Evolutionary conservation across 2,797 vertebrate genomes (phyloP).

Genomic region (Spinus olivaceus): DNA sequence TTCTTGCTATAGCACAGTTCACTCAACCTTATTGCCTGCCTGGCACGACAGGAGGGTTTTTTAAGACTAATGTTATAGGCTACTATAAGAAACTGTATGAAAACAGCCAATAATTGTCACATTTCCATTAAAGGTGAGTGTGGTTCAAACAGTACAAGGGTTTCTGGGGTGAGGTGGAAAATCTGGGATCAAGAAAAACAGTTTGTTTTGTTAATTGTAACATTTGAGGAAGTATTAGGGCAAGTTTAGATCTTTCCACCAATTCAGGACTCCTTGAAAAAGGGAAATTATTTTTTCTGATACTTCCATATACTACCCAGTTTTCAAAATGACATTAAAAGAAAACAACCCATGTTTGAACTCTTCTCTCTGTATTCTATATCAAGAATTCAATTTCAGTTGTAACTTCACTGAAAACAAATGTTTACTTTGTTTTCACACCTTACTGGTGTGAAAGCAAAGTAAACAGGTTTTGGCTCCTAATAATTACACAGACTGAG

Average conservation of each 20-base stretch:
- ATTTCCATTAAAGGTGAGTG: background rate
- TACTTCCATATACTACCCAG: background rate
- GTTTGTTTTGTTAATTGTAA: background rate
- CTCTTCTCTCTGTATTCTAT: background rate
- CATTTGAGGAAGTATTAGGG: background rate
- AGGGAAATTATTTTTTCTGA: slow-evolving; percentile 18
- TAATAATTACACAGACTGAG: slow-evolving; percentile 46
- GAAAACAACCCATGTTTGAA: background rate
- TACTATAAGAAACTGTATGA: background rate
- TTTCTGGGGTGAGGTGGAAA: background rate
- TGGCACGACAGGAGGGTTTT: background rate
- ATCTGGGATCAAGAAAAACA: background rate
- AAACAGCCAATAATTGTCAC: background rate
- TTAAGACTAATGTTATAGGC: background rate
- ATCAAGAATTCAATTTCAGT: background rate
- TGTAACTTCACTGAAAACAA: background rate
- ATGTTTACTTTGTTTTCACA: background rate
- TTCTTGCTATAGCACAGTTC: slow-evolving; percentile 32
- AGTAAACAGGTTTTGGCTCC: background rate
- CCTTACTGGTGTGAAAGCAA: background rate
- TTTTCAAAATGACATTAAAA: slow-evolving; percentile 40
- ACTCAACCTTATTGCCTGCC: background rate
- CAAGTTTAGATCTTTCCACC: background rate
- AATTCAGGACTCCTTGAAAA: slow-evolving; percentile 18
- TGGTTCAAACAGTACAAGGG: background rate